Base-by-base conservation (phyloP, 2,888 invertebrate species). In the Orchesella flavescens region DNA sequence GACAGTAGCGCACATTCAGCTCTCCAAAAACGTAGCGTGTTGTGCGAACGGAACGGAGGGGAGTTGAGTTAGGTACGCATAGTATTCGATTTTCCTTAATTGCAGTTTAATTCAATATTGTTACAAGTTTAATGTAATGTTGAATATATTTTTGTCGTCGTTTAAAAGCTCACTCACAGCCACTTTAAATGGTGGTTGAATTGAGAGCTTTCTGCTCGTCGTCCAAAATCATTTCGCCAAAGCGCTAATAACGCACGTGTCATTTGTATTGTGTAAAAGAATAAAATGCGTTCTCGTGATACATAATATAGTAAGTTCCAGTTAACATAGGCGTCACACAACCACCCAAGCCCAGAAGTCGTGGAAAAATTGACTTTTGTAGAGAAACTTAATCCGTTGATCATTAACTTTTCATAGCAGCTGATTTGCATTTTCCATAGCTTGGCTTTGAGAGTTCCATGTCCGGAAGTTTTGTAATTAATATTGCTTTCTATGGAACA, bases 401-500 rank as follows among this genome's bases (percentile, higher is more conserved):
- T 79, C 72, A 79, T 79, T 79, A 79, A 79, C 79, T 79, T 79
- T 79, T 79, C 79, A 72, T 65, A 53, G 65, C 19, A 79, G 65
- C 65, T 72, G 55, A 72, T 79, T 79, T 79, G 72, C 79, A 79
- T 79, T 78, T 78, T 78, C 57, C 61, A n/a, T 34, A 34, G 71
- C 61, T 3, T 46, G 17, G 43, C 49, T 53, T 65, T 34, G 13
- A 9, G n/a, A 44, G 9, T 43, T 49, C 15, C 34, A 17, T 53
- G 57, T 61, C 72, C 72, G 72, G 72, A 79, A 79, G 79, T 79
- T 79, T 79, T 79, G 65, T 72, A 79, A 79, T 79, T 79, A 79
- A 79, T 79, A 79, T 79, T 79, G 72, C 72, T 72, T 53, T 57
- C 59, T 43, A 13, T 43, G 44, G 44, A 49, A 46, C 34, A 3